Evolutionary conservation across 2,113 vertebrate species (phyloP), one percentile per base, ranked within the genome.

Genomic region (Cottus gobio): DNA sequence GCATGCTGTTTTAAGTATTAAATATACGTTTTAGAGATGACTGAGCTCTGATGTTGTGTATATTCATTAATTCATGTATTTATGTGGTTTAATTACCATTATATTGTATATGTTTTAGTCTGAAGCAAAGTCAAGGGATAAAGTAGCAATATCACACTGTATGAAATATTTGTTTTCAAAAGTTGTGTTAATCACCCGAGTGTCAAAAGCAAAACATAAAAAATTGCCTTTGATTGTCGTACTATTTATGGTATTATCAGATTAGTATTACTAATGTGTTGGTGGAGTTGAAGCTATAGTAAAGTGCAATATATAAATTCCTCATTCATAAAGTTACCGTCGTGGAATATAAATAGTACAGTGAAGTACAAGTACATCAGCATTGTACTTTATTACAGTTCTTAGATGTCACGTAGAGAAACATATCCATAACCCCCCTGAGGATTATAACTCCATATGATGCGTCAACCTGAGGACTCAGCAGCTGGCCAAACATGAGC

Each of bases 401-500:
- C 28, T 31, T 61, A 3, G 26, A 16, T 8, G 42, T 44, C 39
- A 42, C 11, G 39, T 13, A 42, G 54, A 57, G 56, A 7, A 28
- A 28, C 26, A 3, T 7, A 30, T 58, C 56, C 16, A 9, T 58
- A 7, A 16, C 15, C 12, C 13, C 28, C 26, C 13, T 6, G 24
- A 15, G 54, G 13, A 18, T 44, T 39, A 12, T 44, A 26, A 46
- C 70, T 10, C 39, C n/a, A 12, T 11, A 36, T 6, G 28, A n/a
- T n/a, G 42, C 20, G 24, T 54, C 24, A 60, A 7, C 68, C 57
- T 20, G 28, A 63, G 39, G 61, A 72, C 77, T 20, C 46, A 57
- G 54, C 66, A 57, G 71, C 61, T 37, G 66, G 31, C 24, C 64
- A 22, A 44, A 63, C 76, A 76, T 16, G 10, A 36, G 63, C 69